phyloP scores from a whole-genome alignment of 2,888 invertebrate genomes.

The Malthinus flaveolus region DNA sequence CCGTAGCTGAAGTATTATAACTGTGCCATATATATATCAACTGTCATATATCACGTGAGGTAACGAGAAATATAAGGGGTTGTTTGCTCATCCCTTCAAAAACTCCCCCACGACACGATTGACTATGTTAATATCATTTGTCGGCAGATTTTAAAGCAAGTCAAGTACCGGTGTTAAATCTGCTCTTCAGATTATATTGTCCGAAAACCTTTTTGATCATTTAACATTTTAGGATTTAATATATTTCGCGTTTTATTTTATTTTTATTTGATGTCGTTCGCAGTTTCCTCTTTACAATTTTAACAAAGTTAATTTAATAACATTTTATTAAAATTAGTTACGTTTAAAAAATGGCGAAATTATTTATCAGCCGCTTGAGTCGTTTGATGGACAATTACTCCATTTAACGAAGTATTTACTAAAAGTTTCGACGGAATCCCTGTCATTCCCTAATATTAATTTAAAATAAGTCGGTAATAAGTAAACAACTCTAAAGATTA shows the following conservation, averaged over 20 bases:
- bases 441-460: no score
- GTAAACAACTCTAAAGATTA: no score
- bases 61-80: constrained; percentile 39
- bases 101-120: constrained; percentile 47
- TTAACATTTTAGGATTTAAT: constrained; percentile 23
- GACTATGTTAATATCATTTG: constrained; percentile 54
- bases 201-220: constrained; percentile 29
- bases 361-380: no score
- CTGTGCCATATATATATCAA: constrained; percentile 44
- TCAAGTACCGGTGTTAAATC: constrained; percentile 36
- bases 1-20: constrained; percentile 41
- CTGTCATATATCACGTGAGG: constrained; percentile 52
- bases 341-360: constrained; percentile 4
- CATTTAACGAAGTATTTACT: no score
- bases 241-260: constrained; percentile 27
- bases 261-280: constrained; percentile 11
- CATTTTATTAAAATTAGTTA: constrained; percentile 19
- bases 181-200: constrained; percentile 45
- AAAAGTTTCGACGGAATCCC: no score
- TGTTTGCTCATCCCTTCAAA: constrained; percentile 37
- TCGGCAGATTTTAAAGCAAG: constrained; percentile 46
- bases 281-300: constrained; percentile 7
- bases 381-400: no score
- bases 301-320: constrained; percentile 22
- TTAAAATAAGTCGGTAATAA: no score